Evolutionary conservation across 2,888 invertebrate genomes (phyloP), one percentile per base, ranked within the genome.

Genomic region (Gari tellinella): DNA sequence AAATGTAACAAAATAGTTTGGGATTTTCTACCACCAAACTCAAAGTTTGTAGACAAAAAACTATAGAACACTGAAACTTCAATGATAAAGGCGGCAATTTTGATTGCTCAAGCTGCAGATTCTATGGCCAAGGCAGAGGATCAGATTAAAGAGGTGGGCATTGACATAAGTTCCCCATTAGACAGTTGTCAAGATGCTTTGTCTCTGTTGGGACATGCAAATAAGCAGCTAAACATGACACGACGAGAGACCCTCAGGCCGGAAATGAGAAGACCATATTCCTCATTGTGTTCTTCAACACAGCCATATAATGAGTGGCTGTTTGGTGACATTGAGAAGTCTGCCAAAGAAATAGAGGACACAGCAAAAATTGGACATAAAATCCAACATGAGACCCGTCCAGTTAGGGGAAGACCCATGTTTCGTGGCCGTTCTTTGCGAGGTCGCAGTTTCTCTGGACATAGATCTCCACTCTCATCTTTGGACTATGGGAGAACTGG

Each of bases 1-100:
- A 56, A 43, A 25, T 43, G 43, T 15, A 56, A 56, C 17, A 56
- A 56, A 53, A 38, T 38, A 7, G 56, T 56, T 25, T 56, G 56
- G 25, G 56, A 56, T 15, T 21, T 43, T 23, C 23, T 41, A 15
- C 21, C 56, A 1, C 2, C 43, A 23, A 56, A 43, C 14, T 25
- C 56, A 4, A 26, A 52, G 25, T 52, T 25, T 52, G n/a, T 31
- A 14, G 52, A 56, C n/a, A 56, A 23, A 17, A 43, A 56, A 17
- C 38, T 56, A 2, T 41, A 56, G 43, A 43, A 56, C 15, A 56
- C 56, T 43, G 23, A 56, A 25, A 43, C 43, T 12, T 43, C 26
- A 8, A 15, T 56, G 2, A 40, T 56, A 4, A 56, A 56, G 26
- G 43, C 25, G 14, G 41, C 56, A 12, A 56, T 23, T 23, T n/a